Evolutionary conservation across 2,797 vertebrate species (phyloP).

Genomic region (Chiloscyllium punctatum): DNA sequence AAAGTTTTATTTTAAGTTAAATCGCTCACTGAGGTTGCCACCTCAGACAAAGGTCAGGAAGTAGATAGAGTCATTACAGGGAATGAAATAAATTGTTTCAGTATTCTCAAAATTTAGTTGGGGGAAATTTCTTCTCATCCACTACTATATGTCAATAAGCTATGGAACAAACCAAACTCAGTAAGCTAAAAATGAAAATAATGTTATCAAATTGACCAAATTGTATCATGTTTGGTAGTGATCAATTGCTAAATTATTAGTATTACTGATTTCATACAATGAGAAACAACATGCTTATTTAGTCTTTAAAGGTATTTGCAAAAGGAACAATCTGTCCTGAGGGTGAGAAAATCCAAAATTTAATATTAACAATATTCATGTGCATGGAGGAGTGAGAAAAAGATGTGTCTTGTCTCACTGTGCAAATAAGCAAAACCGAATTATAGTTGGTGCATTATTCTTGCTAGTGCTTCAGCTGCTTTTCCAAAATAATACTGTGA

Average conservation of each 20-base stretch:
- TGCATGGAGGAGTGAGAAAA: neutral
- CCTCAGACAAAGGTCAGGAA: neutral
- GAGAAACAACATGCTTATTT: neutral
- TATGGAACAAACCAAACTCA: neutral
- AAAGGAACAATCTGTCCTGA: neutral
- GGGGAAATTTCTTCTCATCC: neutral
- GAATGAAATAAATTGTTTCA: neutral
- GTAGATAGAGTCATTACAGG: neutral
- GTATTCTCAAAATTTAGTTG: neutral
- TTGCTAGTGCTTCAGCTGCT: neutral
- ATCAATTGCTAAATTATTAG: neutral
- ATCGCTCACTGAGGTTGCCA: neutral
- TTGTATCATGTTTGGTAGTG: neutral
- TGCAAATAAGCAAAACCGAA: neutral
- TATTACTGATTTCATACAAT: neutral
- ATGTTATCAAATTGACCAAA: neutral
- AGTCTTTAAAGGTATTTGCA: neutral
- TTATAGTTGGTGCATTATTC: neutral
- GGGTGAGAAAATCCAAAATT: neutral
- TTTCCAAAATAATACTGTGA: conserved; percentile 4
- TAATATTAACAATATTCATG: neutral
- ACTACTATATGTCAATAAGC: neutral
- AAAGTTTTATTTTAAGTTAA: neutral
- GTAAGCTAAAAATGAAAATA: neutral
- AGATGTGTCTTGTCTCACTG: neutral